A percentile compares a stretch with the other conserved stretches of the same genome.
These are phyloP conservation scores for Nesogale talazaci DNA, from an alignment of 2,113 vertebrate genomes.

Conservation along the genomic window DNA sequence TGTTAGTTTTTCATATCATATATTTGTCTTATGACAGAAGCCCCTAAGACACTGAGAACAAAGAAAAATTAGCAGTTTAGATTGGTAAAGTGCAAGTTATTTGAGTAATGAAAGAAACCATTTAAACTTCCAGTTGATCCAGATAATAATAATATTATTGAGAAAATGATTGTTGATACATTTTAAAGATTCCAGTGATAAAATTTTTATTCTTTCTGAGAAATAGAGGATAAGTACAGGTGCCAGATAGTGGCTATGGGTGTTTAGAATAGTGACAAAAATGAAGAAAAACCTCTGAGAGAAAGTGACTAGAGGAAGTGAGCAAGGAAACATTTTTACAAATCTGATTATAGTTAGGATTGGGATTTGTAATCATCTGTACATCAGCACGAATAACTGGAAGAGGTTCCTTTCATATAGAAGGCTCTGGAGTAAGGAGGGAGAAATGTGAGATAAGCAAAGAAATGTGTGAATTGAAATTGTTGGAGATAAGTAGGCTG, in stretches of 20 bases:
- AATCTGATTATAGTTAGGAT: background rate
- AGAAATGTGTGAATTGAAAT: background rate
- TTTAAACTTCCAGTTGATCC: background rate
- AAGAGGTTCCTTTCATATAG: background rate
- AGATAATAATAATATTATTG: background rate
- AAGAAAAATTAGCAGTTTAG: background rate
- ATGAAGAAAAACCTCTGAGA: background rate
- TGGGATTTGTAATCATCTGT: background rate
- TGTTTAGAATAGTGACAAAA: background rate
- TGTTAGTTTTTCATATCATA: too few relatives aligned
- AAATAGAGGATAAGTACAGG: too few relatives aligned
- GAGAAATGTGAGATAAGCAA: background rate
- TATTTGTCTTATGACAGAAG: background rate
- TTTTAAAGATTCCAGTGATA: background rate
- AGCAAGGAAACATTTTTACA: background rate
- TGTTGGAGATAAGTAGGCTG: background rate
- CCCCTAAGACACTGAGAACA: background rate
- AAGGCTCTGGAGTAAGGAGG: background rate
- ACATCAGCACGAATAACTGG: background rate
- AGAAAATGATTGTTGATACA: too few relatives aligned
- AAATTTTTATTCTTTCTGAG: slow-evolving; percentile 3
- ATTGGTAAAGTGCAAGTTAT: background rate
- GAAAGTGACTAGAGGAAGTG: background rate
- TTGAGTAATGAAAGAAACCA: background rate
- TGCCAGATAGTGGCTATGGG: too few relatives aligned